These are phyloP conservation scores for Drosophila sproati DNA, from an alignment of 1,140 invertebrate genomes.

Conservation along the genomic window DNA sequence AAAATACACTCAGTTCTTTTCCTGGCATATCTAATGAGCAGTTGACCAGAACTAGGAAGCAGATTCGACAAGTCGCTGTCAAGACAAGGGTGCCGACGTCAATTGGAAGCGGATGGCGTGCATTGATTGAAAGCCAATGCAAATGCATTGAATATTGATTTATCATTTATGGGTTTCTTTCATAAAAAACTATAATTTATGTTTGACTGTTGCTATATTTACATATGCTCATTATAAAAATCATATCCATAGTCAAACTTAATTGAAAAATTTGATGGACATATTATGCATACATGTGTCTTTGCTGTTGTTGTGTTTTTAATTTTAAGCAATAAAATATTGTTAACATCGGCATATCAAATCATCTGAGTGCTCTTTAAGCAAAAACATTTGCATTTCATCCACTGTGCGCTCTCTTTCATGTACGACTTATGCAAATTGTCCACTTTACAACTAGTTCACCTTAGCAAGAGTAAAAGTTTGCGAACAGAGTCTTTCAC, in stretches of 20 bases:
- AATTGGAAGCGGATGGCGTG: constrained; percentile 17
- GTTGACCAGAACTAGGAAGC: constrained; percentile 67
- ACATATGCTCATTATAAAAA: neutral
- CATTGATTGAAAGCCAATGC: constrained; percentile 30
- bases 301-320: neutral
- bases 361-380: neutral
- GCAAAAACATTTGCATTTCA: neutral
- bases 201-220: neutral
- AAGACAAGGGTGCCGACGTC: constrained; percentile 17
- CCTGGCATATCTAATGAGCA: constrained; percentile 29
- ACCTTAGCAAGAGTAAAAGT: constrained; percentile 79
- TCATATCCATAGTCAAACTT: too few relatives aligned
- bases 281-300: neutral
- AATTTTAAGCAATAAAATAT: too few relatives aligned
- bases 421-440: constrained; percentile 73
- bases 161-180: neutral
- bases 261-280: neutral
- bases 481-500: constrained; percentile 48
- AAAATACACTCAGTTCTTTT: constrained; percentile 12
- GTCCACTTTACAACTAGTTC: constrained; percentile 78
- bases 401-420: constrained; percentile 39
- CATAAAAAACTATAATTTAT: constrained; percentile 1
- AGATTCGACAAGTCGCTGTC: constrained; percentile 41
- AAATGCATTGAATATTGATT: constrained; percentile 12
- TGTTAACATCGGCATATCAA: neutral